Percentiles rank a stretch among this genome's conserved stretches.
Evolutionary conservation across 2,888 invertebrate genomes (phyloP).

Genomic region (Eristalinus sepulchralis): DNA sequence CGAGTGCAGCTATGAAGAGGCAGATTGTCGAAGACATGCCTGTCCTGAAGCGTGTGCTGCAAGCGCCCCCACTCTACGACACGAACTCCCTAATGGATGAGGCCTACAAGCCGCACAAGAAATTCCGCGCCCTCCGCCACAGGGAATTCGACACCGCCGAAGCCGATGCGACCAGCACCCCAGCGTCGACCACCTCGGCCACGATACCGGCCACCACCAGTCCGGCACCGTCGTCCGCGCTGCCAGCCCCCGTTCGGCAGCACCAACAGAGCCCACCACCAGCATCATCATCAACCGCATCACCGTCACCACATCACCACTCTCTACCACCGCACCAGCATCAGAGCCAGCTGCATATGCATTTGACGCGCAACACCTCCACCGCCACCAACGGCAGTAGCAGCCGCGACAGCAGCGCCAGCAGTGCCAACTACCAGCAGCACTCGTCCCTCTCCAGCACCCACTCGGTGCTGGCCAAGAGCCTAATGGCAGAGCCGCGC

Average conservation of each 20-base stretch:
- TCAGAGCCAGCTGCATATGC: slow-evolving; percentile 82
- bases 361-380: slow-evolving; percentile 82
- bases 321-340: slow-evolving; percentile 71
- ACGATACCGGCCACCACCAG: slow-evolving; percentile 47
- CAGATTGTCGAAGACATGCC: slow-evolving; percentile 94
- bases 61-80: slow-evolving; percentile 95
- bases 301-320: slow-evolving; percentile 71
- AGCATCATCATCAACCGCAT: slow-evolving; percentile 70
- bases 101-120: slow-evolving; percentile 97
- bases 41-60: slow-evolving; percentile 93
- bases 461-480: slow-evolving; percentile 94
- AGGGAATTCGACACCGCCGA: slow-evolving; percentile 90
- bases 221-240: slow-evolving; percentile 48
- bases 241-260: slow-evolving; percentile 58
- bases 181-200: slow-evolving; percentile 56
- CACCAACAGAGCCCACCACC: slow-evolving; percentile 74
- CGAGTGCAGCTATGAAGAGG: slow-evolving; percentile 78
- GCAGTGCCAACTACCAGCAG: slow-evolving; percentile 72
- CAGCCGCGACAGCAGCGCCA: slow-evolving; percentile 72
- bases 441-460: slow-evolving; percentile 89
- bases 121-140: slow-evolving; percentile 91
- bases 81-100: slow-evolving; percentile 96
- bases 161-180: slow-evolving; percentile 82
- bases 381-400: slow-evolving; percentile 78
- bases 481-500: slow-evolving; percentile 94